phyloP scores from a whole-genome alignment of 2,797 vertebrate genomes.

The Phrynocephalus forsythii region DNA sequence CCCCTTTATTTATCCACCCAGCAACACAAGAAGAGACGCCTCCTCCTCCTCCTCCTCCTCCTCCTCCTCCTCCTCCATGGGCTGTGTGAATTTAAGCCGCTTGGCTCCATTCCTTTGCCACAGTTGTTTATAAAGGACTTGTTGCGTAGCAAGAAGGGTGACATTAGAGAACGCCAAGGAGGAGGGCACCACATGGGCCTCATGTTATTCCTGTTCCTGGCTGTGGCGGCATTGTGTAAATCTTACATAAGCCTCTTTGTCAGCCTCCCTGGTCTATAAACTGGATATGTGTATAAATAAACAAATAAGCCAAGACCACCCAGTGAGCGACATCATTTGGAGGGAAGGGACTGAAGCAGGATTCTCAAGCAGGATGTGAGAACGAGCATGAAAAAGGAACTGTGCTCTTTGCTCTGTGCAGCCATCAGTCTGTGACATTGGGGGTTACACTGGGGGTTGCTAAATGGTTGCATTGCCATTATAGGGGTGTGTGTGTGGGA shows the following conservation, averaged over 20 bases:
- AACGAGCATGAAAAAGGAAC: background rate
- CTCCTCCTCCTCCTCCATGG: background rate
- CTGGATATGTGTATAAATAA: background rate
- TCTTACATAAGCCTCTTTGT: background rate
- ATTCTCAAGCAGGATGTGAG: background rate
- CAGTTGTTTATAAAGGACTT: background rate
- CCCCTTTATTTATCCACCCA: too few species aligned
- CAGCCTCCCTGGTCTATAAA: background rate
- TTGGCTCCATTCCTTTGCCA: background rate
- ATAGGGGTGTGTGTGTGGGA: too few species aligned
- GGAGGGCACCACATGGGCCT: background rate
- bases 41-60: too few species aligned
- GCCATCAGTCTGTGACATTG: too few species aligned
- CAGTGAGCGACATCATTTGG: background rate
- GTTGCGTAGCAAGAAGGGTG: background rate
- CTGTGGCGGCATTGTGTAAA: background rate
- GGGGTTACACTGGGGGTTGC: too few species aligned
- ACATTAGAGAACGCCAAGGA: background rate
- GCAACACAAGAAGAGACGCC: too few species aligned
- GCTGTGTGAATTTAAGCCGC: background rate
- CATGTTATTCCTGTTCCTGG: background rate
- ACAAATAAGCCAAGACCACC: background rate
- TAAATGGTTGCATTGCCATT: too few species aligned
- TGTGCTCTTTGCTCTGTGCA: too few species aligned
- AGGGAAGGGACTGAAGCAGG: background rate